Evolutionary conservation across 2,113 vertebrate genomes (phyloP).

Genomic region (Ariopsis seemanni): DNA sequence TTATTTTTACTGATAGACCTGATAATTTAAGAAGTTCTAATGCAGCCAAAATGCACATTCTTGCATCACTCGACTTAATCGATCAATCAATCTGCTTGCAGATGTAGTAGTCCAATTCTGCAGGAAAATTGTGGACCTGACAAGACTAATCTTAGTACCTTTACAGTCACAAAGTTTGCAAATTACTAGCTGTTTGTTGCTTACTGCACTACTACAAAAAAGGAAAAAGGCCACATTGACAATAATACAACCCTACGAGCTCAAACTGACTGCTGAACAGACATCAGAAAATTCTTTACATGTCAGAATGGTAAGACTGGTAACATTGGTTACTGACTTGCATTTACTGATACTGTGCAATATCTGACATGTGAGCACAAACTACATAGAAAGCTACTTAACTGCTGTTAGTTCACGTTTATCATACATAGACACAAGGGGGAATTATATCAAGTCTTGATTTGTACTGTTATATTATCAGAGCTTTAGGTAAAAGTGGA

Average conservation of each 20-base stretch:
- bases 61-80: not conserved
- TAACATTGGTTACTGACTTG: no score
- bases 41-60: not conserved
- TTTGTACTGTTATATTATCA: no score
- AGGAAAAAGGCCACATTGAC: not conserved
- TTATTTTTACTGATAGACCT: not conserved
- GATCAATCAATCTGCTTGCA: not conserved
- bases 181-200: not conserved
- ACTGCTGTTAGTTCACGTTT: not conserved
- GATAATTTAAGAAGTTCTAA: not conserved
- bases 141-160: not conserved
- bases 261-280: not conserved
- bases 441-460: no score
- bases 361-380: not conserved
- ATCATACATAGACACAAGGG: not conserved
- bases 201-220: not conserved
- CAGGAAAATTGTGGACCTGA: not conserved
- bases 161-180: not conserved
- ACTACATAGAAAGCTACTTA: not conserved
- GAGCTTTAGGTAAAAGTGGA: no score
- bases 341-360: not conserved
- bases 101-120: not conserved
- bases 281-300: not conserved
- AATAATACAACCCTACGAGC: not conserved
- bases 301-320: not conserved